phyloP scores from a whole-genome alignment of 35 echinoderm and acorn worm genomes.

The Ptychodera flava region DNA sequence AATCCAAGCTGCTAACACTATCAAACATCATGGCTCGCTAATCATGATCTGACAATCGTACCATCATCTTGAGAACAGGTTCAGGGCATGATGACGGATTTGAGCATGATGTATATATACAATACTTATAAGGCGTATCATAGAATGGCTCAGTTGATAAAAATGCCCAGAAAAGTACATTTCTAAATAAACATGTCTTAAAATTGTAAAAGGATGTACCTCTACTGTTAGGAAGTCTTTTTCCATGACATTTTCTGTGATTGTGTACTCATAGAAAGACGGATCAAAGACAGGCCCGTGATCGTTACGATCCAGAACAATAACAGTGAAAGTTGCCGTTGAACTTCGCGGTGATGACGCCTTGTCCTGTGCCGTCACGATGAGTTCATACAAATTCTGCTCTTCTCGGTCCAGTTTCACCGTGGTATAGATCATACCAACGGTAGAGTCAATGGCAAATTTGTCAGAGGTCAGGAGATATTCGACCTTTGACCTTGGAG shows the following conservation, averaged over 20 bases:
- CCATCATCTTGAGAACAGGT: too few relatives aligned
- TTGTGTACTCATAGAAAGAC: slow-evolving; percentile 26
- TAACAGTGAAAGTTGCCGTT: slow-evolving; percentile 2
- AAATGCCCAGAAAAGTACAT: too few relatives aligned
- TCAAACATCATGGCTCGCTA: too few relatives aligned
- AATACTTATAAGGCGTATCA: too few relatives aligned
- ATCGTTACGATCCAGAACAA: slow-evolving; percentile 71
- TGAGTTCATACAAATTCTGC: slow-evolving; percentile 31
- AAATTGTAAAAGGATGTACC: too few relatives aligned
- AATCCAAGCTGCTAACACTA: too few relatives aligned
- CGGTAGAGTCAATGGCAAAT: not conserved
- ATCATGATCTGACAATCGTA: too few relatives aligned
- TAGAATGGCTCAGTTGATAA: too few relatives aligned
- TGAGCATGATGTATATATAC: not conserved
- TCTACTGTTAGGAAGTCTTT: slow-evolving; percentile 37
- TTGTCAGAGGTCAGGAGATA: not conserved
- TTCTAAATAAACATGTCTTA: too few relatives aligned
- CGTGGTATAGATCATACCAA: slow-evolving; percentile 53
- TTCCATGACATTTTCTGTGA: slow-evolving; percentile 29
- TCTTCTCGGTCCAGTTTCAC: slow-evolving; percentile 54
- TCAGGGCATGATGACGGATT: too few relatives aligned
- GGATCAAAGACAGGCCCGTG: slow-evolving; percentile 67
- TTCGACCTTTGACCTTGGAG: not conserved
- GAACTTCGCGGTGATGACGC: not conserved
- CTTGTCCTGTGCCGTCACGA: slow-evolving; percentile 33